Evolutionary conservation across 2,113 vertebrate genomes (phyloP), one percentile per base, ranked within the genome.

Genomic region (Callipepla californica): DNA sequence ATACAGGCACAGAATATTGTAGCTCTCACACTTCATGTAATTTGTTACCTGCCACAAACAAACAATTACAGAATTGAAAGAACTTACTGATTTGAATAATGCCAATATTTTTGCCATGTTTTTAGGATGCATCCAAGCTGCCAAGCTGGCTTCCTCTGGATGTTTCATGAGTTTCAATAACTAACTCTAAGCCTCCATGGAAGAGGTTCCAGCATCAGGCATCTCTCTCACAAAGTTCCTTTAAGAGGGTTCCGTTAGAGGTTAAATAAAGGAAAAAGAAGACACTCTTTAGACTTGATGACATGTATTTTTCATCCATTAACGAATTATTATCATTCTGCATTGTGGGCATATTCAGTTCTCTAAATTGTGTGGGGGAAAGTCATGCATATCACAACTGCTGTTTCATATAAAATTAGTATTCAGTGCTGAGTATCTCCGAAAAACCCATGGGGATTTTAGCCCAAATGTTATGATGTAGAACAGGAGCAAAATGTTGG

Each of bases 361-460:
- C 13, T 57, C 51, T 53, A 13, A 81, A 68, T 36, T 40, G 47
- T 53, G 11, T 77, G 25, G 2, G 44, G 36, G 62, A 87, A 85
- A 78, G 47, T 65, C 10, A 13, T 58, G 55, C 44, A 19, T 47
- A 75, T 82, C 32, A 40, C 51, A 87, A 88, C 67, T 89, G 28
- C 65, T 68, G 34, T 65, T 94, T 87, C 40, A 11, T 63, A 65
- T 45, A 42, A 80, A 90, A 85, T 95, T 58, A 89, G 26, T 86
- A 85, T 93, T 91, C 84, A 82, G 26, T 63, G 62, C 73, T 85
- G 72, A 84, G 69, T 0, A 66, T 76, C 67, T 87, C 69, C 0
- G 3, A 82, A 84, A 94, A 95, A 94, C 78, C 93, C 75, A 6
- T 73, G 92, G 96, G 90, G 92, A 82, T 91, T 92, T 91, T 74